Conservation (phyloP, 2,888 invertebrate species). For the Philaethria dido region DNA sequence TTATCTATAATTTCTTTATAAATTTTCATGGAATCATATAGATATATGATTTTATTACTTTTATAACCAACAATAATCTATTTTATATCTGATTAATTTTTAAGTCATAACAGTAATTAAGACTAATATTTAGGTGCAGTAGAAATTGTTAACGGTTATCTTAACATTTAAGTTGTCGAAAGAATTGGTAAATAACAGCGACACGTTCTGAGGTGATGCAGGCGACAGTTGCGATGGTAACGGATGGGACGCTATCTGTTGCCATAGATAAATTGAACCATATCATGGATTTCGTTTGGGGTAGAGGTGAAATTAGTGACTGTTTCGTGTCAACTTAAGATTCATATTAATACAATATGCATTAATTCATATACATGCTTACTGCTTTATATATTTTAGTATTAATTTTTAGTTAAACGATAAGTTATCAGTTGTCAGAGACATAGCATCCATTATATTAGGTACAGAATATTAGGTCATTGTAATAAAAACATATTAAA, state of each 20-base stretch:
- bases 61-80: background rate
- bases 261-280: constrained; percentile 50
- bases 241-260: constrained; percentile 62
- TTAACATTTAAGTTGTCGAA: constrained; percentile 11
- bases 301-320: background rate
- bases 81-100: background rate
- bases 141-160: background rate
- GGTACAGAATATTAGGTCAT: background rate
- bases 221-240: constrained; percentile 61
- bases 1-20: background rate
- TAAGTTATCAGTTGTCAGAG: background rate
- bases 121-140: background rate
- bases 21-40: background rate
- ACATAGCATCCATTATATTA: background rate
- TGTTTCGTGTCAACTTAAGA: background rate
- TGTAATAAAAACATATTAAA: background rate
- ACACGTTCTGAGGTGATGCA: constrained; percentile 29
- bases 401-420: background rate
- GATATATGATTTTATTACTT: background rate
- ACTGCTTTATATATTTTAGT: background rate
- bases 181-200: constrained; percentile 21
- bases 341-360: background rate
- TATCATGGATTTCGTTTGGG: constrained; percentile 6
- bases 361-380: no score
- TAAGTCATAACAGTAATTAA: background rate